Base-by-base conservation (phyloP, 1,140 invertebrate species). In the Adoxophyes honmai region DNA sequence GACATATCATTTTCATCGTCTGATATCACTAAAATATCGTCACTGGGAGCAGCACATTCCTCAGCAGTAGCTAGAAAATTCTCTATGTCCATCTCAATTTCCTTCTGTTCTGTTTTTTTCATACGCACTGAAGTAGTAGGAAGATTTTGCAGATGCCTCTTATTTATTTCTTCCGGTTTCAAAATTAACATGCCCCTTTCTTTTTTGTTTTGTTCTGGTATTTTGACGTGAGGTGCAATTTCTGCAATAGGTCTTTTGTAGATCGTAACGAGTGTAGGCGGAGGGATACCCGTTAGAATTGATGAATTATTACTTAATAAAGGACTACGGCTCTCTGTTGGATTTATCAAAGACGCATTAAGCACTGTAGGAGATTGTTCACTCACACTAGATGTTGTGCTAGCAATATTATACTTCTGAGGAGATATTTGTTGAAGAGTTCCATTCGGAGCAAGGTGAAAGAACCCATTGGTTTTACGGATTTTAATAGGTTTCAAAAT, bases 151-250 rank as follows among this genome's bases (percentile, higher is more conserved):
- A 73, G 52, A 52, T 70, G 58, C 62, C 70, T 73, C 66, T 77
- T 75, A 60, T 86, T 86, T n/a, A 88, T 87, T 73, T 88, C 81
- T 71, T 86, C 82, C 6, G 86, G 82, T 74, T 87, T 86, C 57
- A 86, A 67, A 54, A 86, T 60, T 60, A 81, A 72, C 81, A 86
- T 85, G 11, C 76, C 64, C 18, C 55, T 39, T 60, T 75, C 68
- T 53, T 64, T 65, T 51, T 60, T 64, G 21, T 9, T 3, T 21
- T 10, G 35, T 33, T 36, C 21, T 9, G 51, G 38, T 42, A 62
- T 63, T 70, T 80, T 78, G 10, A 75, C 57, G 52, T 75, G 77
- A 7, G 77, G 70, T 28, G 66, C 61, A 39, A 71, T 65, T 68
- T 83, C 73, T 34, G 67, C 61, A 54, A 72, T 34, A 5, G 70